Evolutionary conservation across 2,113 vertebrate species (phyloP).

Genomic region (Aspiorhynchus laticeps): DNA sequence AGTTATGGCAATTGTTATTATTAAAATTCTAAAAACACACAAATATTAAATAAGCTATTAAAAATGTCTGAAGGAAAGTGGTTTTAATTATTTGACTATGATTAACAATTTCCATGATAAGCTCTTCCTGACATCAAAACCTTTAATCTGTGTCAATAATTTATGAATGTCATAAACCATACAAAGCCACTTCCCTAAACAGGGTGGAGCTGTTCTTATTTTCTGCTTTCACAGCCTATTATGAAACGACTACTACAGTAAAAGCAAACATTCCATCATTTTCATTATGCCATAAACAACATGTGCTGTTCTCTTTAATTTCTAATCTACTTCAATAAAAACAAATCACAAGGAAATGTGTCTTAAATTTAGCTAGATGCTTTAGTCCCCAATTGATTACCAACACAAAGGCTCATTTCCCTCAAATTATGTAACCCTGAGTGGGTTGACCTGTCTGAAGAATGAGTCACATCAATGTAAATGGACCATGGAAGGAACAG

Average conservation of each 20-base stretch:
- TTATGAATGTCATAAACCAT: background rate
- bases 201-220: background rate
- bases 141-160: background rate
- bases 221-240: background rate
- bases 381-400: constrained; percentile 40
- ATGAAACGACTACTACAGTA: background rate
- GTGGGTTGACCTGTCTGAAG: constrained; percentile 8
- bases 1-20: background rate
- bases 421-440: constrained; percentile 39
- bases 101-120: background rate
- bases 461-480: background rate
- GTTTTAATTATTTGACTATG: background rate
- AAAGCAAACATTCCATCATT: background rate
- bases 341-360: constrained; percentile 28
- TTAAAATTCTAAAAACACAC: background rate
- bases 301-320: background rate
- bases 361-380: constrained; percentile 36
- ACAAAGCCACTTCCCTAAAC: background rate
- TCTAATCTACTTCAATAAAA: background rate
- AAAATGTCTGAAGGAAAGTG: background rate
- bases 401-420: constrained; percentile 61
- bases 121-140: background rate
- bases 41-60: background rate
- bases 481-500: background rate
- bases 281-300: background rate